Base-by-base conservation (phyloP, 2,888 invertebrate genomes). In the Mimachlamys varia region DNA sequence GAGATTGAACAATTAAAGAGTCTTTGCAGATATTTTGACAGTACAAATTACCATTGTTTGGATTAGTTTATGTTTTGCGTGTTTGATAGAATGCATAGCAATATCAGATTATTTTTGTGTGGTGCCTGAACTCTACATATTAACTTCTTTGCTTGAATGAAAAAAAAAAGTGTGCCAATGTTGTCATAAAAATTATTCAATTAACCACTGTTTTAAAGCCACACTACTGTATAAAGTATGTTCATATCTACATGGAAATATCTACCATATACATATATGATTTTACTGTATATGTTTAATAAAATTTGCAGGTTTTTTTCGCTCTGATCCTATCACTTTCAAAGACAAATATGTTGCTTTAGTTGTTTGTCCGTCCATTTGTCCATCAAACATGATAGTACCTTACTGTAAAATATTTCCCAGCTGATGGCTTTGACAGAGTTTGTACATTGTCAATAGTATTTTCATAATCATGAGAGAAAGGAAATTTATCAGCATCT, bases 401-500 rank as follows among this genome's bases (percentile, higher is more conserved):
- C 19, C 58, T 58, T 22, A 19, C 58, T n/a, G n/a, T n/a, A n/a
- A n/a, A 53, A 53, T 53, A 53, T 10, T 53, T 53, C 15, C 12
- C 58, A 58, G 22, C 58, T n/a, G 58, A 58, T 58, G 58, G 58
- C 22, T 76, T 76, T 27, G 33, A 76, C 10, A 76, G 76, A 13
- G 27, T 76, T 33, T 76, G 76, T 27, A 27, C 22, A 76, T 76
- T 62, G 7, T 33, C 13, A 27, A 76, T 53, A 58, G 3, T 76
- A 76, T 27, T 76, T 76, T 76, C 76, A 76, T 76, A 33, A 76
- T 76, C 76, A 76, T 76, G 76, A 13, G 76, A 76, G 76, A 76
- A 76, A 12, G 76, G 13, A 76, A 27, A 33, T 76, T 76, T 33
- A 76, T 58, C 22, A 58, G 22, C 58, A 58, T 58, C 19, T 19